Evolutionary conservation across 2,888 invertebrate species (phyloP).

Genomic region (Masnerella sp.): DNA sequence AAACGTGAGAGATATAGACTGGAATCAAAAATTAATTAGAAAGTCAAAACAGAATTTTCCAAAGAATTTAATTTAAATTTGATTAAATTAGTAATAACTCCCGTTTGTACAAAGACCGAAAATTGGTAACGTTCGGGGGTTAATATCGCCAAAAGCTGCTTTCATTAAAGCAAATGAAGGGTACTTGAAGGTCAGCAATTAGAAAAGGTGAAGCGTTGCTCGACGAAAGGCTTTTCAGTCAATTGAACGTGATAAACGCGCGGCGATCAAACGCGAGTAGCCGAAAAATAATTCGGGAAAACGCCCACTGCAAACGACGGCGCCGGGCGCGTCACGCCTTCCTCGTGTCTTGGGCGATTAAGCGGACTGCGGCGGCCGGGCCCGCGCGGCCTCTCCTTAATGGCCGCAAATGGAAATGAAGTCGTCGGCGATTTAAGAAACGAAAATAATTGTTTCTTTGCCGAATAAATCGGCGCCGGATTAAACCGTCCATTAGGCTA

Average conservation of each 20-base stretch:
- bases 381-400: slow-evolving; percentile 52
- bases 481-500: slow-evolving; percentile 37
- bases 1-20: too few relatives aligned
- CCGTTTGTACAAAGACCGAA: too few relatives aligned
- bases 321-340: slow-evolving; percentile 62
- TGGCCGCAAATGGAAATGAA: slow-evolving; percentile 54
- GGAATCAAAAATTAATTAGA: too few relatives aligned
- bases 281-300: slow-evolving; percentile 51
- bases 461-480: slow-evolving; percentile 41
- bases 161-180: too few relatives aligned
- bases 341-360: slow-evolving; percentile 64
- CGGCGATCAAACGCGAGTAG: slow-evolving; percentile 29
- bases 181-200: slow-evolving; percentile 32
- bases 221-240: slow-evolving; percentile 5
- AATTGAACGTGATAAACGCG: slow-evolving; percentile 33
- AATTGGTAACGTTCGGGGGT: too few relatives aligned
- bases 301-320: slow-evolving; percentile 56
- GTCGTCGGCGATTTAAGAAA: slow-evolving; percentile 32
- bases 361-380: slow-evolving; percentile 32
- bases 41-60: too few relatives aligned
- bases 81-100: too few relatives aligned
- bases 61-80: too few relatives aligned
- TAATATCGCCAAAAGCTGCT: too few relatives aligned
- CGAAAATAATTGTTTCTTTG: slow-evolving; percentile 45
- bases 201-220: not conserved